Evolutionary conservation across 2,888 invertebrate genomes (phyloP), one percentile per base, ranked within the genome.

Genomic region (Oligia fasciuncula): DNA sequence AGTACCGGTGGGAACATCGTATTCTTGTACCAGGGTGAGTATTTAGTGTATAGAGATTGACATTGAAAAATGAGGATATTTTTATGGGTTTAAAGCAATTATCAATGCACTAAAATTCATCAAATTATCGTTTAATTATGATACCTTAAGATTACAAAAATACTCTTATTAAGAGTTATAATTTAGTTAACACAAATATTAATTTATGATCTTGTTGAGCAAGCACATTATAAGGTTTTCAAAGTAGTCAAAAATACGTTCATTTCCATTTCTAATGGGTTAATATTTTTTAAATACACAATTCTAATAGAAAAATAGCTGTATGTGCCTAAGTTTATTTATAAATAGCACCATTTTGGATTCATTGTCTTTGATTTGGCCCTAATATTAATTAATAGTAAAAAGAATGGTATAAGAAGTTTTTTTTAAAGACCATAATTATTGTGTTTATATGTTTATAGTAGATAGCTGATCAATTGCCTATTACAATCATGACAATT

Each of bases 1-100:
- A 99, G 84, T 98, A 98, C 91, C 97, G 99, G 51, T 99, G 99
- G 98, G 99, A 99, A 90, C 98, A 98, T 90, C 97, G 97, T 75
- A 97, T 98, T 82, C 92, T 97, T 62, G 97, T 99, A 87, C 98
- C 98, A 43, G 99, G 99, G 99, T 99, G 95, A 98, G 98, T 98
- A 62, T 43, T 73, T 74, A 49, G 49, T 43, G 23, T 63, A 69
- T 77, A 72, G 14, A 68, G 19, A 46, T 35, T 35, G 69, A 35
- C 8, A 43, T 19, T 54, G 14, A 62, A 63, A 19, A 29, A 19
- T 23, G 5, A 63, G 49, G 3, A 54, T 8, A n/a, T 17, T n/a
- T 43, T 17, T 11, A 77, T 8, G 46, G 2, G 6, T 19, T 9
- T 40, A 73, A 29, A 23, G 14, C 14, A 67, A n/a, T 51, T 67